These are phyloP conservation scores for Itoplectis maculator DNA, from an alignment of 2,888 invertebrate species.

Conservation along the genomic window DNA sequence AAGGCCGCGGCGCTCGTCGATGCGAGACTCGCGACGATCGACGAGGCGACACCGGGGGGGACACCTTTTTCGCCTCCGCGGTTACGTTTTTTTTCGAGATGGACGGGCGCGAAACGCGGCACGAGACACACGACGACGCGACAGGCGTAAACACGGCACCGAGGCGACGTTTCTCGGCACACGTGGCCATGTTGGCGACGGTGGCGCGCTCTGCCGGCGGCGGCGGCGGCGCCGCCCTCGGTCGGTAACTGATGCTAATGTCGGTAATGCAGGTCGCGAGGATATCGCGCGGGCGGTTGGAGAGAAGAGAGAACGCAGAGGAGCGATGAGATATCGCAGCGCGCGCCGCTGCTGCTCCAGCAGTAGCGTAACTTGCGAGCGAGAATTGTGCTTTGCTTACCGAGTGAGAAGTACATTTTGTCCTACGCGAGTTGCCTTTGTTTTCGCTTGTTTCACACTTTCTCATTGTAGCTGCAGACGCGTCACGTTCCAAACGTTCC, in stretches of 20 bases:
- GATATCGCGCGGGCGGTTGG: neutral
- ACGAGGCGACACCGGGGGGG: too few species aligned
- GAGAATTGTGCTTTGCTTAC: too few species aligned
- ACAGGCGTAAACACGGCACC: constrained; percentile 68
- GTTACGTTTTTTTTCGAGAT: too few species aligned
- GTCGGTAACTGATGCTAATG: constrained; percentile 52
- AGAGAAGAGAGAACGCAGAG: neutral
- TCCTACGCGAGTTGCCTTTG: too few species aligned
- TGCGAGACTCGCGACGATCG: too few species aligned
- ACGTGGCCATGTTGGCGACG: constrained; percentile 82
- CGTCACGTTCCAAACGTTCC: too few species aligned
- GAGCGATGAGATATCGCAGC: neutral
- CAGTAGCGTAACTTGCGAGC: constrained; percentile 1
- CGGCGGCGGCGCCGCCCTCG: constrained; percentile 48
- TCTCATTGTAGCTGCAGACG: too few species aligned
- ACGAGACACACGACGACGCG: constrained; percentile 13
- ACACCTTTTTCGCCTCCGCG: too few species aligned
- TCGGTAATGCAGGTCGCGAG: constrained; percentile 72
- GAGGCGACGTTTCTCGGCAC: constrained; percentile 74
- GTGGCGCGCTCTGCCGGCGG: constrained; percentile 71
- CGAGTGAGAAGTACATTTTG: too few species aligned
- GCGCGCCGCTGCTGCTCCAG: constrained; percentile 9
- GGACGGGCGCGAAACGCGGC: constrained; percentile 1
- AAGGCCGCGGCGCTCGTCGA: too few species aligned
- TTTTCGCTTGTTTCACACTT: neutral